Evolutionary conservation across 1,140 invertebrate genomes (phyloP).

Genomic region (Pentalonia nigronervosa): DNA sequence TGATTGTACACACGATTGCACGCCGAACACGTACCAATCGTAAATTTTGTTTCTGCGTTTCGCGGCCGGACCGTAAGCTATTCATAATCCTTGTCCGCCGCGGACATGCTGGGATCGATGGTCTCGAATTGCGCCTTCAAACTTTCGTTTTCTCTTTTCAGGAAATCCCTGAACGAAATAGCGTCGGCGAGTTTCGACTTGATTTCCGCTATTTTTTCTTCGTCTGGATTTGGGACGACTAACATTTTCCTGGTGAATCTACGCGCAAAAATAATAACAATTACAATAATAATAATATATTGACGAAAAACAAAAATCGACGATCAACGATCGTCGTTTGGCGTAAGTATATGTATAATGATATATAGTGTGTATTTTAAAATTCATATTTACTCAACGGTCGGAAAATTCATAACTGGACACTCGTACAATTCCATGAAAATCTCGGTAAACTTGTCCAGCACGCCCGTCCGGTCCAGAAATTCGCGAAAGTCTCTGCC

Average conservation of each 20-base stretch:
- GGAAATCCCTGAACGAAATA: background rate
- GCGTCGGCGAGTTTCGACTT: background rate
- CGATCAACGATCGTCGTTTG: background rate
- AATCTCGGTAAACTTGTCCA: background rate
- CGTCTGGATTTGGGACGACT: background rate
- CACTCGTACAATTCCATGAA: background rate
- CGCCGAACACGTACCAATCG: no score
- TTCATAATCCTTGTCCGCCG: no score
- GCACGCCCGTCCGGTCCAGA: background rate
- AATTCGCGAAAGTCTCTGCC: background rate
- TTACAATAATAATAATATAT: background rate
- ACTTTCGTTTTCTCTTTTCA: background rate
- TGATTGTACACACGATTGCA: no score
- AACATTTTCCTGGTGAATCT: background rate
- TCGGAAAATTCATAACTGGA: background rate
- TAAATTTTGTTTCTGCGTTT: no score
- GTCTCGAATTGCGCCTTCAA: background rate
- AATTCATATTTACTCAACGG: background rate
- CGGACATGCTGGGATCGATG: no score
- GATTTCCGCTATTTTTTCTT: background rate
- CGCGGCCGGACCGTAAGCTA: no score
- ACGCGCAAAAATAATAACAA: background rate
- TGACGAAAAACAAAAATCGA: background rate
- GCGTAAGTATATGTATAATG: background rate
- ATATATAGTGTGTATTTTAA: background rate